Evolutionary conservation across 2,888 invertebrate species (phyloP).

Genomic region (Chalcosyrphus nemorum): DNA sequence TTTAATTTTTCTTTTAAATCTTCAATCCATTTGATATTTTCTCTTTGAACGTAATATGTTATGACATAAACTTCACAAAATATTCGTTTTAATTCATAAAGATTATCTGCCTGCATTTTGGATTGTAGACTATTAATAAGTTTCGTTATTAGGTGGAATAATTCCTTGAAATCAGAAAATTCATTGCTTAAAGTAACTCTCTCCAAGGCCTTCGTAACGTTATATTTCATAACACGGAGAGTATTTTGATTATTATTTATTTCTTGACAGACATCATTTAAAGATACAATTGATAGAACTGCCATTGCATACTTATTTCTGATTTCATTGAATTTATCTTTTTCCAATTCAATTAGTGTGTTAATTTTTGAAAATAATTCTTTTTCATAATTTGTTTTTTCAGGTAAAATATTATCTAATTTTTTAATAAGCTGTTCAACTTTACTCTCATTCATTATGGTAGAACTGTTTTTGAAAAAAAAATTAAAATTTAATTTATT

Average conservation of each 20-base stretch:
- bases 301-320: too few relatives aligned
- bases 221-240: too few relatives aligned
- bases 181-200: too few relatives aligned
- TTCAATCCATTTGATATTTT: neutral
- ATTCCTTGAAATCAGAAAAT: too few relatives aligned
- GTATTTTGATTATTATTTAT: too few relatives aligned
- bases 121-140: neutral
- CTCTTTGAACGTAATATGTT: neutral
- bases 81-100: neutral
- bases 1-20: neutral
- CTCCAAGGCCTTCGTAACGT: too few relatives aligned
- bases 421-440: neutral
- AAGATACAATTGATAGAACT: too few relatives aligned
- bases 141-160: neutral
- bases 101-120: neutral
- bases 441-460: neutral
- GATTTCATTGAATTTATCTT: neutral
- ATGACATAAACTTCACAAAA: neutral
- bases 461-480: neutral
- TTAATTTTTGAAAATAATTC: neutral
- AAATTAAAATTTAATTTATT: neutral
- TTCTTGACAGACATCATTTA: too few relatives aligned
- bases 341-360: neutral
- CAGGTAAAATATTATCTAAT: neutral
- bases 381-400: slow-evolving; percentile 14